Conservation (phyloP, 2,888 invertebrate species). For the Lithophane ornitopus region DNA sequence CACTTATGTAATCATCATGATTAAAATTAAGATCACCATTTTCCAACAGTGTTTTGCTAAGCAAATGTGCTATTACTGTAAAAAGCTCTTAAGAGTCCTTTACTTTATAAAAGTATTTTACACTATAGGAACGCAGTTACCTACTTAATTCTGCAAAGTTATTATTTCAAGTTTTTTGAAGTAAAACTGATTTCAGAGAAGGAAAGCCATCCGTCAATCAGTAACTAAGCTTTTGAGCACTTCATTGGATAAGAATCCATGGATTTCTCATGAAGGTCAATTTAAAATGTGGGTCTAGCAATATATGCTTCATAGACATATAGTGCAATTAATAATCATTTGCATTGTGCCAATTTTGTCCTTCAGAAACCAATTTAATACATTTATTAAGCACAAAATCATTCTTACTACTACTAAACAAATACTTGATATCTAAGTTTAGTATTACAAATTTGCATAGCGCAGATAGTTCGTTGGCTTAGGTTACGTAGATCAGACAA, state of each 20-base stretch:
- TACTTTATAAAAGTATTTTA: neutral
- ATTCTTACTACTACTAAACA: too few species aligned
- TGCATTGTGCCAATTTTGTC: neutral
- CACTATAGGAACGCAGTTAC: neutral
- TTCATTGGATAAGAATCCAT: neutral
- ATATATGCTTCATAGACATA: neutral
- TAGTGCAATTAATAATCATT: neutral
- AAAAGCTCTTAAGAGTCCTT: neutral
- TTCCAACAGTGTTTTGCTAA: slow-evolving; percentile 8
- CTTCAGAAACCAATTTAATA: slow-evolving; percentile 4
- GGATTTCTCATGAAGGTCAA: too few species aligned
- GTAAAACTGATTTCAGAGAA: slow-evolving; percentile 2
- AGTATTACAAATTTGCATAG: slow-evolving; percentile 76
- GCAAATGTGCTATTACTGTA: neutral
- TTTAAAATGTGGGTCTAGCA: too few species aligned
- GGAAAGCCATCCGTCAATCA: slow-evolving; percentile 26
- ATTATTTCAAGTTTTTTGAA: slow-evolving; percentile 1
- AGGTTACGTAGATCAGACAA: slow-evolving; percentile 81
- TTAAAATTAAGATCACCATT: slow-evolving; percentile 10
- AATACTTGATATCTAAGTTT: slow-evolving; percentile 59
- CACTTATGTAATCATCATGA: slow-evolving; percentile 11
- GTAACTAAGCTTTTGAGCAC: neutral
- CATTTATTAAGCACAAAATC: slow-evolving; percentile 1
- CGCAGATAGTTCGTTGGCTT: slow-evolving; percentile 74
- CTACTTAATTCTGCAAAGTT: neutral